phyloP scores from a whole-genome alignment of 2,888 invertebrate genomes.

The Drosophila formosana region DNA sequence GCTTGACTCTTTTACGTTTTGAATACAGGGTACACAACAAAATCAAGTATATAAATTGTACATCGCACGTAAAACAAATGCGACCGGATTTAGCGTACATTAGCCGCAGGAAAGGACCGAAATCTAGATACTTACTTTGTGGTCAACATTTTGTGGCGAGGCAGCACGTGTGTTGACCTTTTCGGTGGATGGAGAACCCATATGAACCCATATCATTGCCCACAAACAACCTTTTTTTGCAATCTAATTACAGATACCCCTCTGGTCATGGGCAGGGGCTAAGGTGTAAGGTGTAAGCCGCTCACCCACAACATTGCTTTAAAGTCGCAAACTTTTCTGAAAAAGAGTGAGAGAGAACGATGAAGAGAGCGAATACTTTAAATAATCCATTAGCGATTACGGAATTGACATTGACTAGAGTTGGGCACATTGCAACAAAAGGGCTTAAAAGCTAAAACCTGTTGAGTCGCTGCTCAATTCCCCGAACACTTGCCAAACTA shows the following conservation, averaged over 20 bases:
- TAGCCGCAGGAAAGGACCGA: slow-evolving; percentile 60
- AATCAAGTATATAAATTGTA: slow-evolving; percentile 42
- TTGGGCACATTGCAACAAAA: slow-evolving; percentile 45
- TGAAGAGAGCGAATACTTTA: slow-evolving; percentile 53
- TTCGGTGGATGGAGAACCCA: slow-evolving; percentile 8
- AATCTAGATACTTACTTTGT: slow-evolving; percentile 44
- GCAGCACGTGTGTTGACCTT: slow-evolving; percentile 40
- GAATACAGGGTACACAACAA: neutral
- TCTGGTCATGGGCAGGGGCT: slow-evolving; percentile 7
- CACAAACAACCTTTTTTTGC: slow-evolving; percentile 44
- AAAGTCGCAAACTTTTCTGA: slow-evolving; percentile 40
- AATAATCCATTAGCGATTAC: slow-evolving; percentile 78
- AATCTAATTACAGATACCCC: slow-evolving; percentile 70
- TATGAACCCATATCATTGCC: slow-evolving; percentile 57
- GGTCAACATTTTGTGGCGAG: slow-evolving; percentile 56
- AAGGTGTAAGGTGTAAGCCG: slow-evolving; percentile 1
- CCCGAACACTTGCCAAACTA: slow-evolving; percentile 84
- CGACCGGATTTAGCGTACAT: slow-evolving; percentile 70
- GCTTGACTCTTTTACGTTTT: neutral
- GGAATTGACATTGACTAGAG: slow-evolving; percentile 46
- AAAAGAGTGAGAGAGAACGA: neutral
- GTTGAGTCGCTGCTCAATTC: slow-evolving; percentile 85
- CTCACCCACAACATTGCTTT: slow-evolving; percentile 37
- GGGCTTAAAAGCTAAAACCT: slow-evolving; percentile 85
- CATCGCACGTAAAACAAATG: slow-evolving; percentile 67